Conservation (phyloP, 2,797 vertebrate genomes). For the Neostethus bicornis region DNA sequence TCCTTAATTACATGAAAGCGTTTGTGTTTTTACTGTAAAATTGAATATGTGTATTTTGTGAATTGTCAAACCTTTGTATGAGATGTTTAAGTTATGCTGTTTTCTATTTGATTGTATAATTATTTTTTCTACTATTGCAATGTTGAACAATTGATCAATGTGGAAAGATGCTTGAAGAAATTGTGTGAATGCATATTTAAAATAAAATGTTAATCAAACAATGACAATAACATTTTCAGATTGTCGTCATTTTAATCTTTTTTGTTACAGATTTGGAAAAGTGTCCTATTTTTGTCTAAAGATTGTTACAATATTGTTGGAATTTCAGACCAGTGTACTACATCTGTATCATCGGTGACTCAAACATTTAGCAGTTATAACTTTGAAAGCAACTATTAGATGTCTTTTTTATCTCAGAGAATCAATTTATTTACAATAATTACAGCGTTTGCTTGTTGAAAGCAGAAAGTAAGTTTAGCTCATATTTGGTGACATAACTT, state of each 20-base stretch:
- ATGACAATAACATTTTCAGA: not conserved
- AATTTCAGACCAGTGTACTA: no score
- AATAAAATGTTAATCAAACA: not conserved
- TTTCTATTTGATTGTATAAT: slow-evolving; percentile 21
- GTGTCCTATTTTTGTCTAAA: no score
- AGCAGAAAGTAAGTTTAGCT: no score
- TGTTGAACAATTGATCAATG: slow-evolving; percentile 29
- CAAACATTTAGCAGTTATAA: not conserved
- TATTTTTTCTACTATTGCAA: slow-evolving; percentile 21
- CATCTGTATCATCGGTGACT: not conserved
- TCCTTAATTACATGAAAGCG: slow-evolving; percentile 17
- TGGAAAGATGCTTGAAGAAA: slow-evolving; percentile 20
- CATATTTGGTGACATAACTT: no score
- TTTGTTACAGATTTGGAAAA: no score
- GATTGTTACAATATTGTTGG: no score
- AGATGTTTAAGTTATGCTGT: slow-evolving; percentile 59
- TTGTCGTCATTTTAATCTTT: no score
- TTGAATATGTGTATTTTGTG: slow-evolving; percentile 31
- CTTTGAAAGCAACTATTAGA: no score
- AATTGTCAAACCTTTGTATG: slow-evolving; percentile 37
- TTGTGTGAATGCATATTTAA: slow-evolving; percentile 25
- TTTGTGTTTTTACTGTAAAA: slow-evolving; percentile 23
- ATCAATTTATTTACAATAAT: no score
- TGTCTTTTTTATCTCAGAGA: no score
- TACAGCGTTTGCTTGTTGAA: no score